Evolutionary conservation across 2,113 vertebrate genomes (phyloP), one percentile per base, ranked within the genome.

Genomic region (Siphamia tubifer): DNA sequence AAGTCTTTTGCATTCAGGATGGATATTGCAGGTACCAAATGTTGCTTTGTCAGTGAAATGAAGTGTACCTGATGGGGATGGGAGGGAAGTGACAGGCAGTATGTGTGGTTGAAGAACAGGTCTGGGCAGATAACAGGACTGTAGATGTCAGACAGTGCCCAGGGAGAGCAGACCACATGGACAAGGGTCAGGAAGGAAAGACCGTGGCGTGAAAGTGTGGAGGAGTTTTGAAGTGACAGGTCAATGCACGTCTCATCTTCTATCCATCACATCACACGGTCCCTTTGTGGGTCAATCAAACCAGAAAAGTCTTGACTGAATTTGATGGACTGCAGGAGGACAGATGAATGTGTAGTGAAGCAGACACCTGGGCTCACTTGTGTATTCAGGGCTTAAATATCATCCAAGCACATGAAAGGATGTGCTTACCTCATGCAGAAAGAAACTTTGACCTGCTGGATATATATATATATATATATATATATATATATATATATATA

Each of bases 211-310:
- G 53, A 43, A 63, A 25, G 43, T 5, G 0, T 31, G 10, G 3
- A 16, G 53, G 10, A 60, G 7, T 16, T n/a, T 11, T 43, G 53
- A 78, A 77, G 81, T 77, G 85, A 80, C 79, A 77, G 84, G 83
- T 88, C 86, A 81, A 49, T 70, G 74, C 54, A 7, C 15, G 58
- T 70, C 79, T 80, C 79, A 64, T 82, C 67, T 51, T 77, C 64
- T 27, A 73, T 86, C 87, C 74, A 76, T 91, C 84, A 85, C 25
- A 34, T 91, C 84, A 85, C 25, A 34, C 13, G 44, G 65, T 79
- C 54, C 87, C 75, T 70, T 62, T 75, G 82, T 71, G 89, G 72
- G 70, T 76, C 73, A 56, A 49, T 82, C 73, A 69, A 74, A 84
- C 24, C 48, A 45, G 25, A 61, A 49, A 53, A 28, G 48, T 65